Evolutionary conservation across 2,797 vertebrate species (phyloP), one percentile per base, ranked within the genome.

Genomic region (Rhinogobio ventralis): DNA sequence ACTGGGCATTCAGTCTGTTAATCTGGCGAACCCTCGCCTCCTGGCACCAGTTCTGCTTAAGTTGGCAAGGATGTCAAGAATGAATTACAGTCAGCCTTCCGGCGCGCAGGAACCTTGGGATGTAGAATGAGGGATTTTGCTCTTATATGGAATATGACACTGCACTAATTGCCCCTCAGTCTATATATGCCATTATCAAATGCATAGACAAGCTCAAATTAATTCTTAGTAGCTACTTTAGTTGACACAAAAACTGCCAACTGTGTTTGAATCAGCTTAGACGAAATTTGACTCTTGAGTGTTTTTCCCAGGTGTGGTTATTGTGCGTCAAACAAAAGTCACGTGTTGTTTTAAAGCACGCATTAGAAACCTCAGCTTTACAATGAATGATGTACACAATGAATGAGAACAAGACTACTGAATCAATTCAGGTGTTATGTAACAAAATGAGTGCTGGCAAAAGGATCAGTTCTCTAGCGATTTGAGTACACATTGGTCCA

Each of bases 1-100:
- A 85, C 62, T 28, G 87, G 53, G 39, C 36, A 79, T 83, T 45
- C 28, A 17, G 79, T 90, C 88, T 87, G 88, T 87, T 91, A 87
- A 92, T 89, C 83, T 90, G 87, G 88, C 75, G 78, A 89, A 89
- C 28, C 33, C 82, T 90, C 55, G 67, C 72, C 82, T 67, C 57
- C 82, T 90, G 85, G 76, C 82, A 90, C 33, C 23, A 46, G 76
- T 84, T 69, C 67, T 90, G 79, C 78, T 83, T 36, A 64, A 89
- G 67, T 55, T 88, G 86, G 46, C 85, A 82, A 77, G 68, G 57
- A 86, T 25, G 81, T 86, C 78, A 64, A 2, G 77, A 84, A 77
- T 85, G 25, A 86, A 64, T 81, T 79, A 82, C 76, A 74, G 51
- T 79, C 51, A 39, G 69, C 36, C 74, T 20, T 4, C 76, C 77